Evolutionary conservation across 2,888 invertebrate genomes (phyloP).

Genomic region (Ormia ochracea): DNA sequence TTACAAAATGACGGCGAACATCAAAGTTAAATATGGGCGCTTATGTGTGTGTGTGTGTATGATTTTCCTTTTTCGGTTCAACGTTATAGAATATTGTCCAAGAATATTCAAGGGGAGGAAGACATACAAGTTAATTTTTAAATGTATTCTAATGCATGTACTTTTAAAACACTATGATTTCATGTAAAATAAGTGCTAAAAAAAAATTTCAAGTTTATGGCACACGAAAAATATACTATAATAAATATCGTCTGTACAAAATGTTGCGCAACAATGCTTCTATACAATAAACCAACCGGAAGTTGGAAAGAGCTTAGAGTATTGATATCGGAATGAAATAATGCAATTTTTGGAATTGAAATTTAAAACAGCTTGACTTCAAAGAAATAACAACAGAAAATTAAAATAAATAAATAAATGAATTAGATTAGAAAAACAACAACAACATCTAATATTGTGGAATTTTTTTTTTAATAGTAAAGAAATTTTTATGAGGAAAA

Average conservation of each 20-base stretch:
- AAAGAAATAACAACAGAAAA: too few species aligned
- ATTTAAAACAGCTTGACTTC: too few species aligned
- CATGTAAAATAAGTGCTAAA: not conserved
- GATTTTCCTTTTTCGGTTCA: slow-evolving; percentile 32
- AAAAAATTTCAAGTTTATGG: not conserved
- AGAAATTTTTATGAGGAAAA: too few species aligned
- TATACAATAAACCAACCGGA: not conserved
- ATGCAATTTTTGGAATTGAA: not conserved
- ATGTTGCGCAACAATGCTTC: slow-evolving; percentile 15
- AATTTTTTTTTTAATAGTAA: too few species aligned
- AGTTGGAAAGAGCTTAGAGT: not conserved
- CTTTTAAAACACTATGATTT: slow-evolving; percentile 8
- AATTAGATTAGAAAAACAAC: too few species aligned
- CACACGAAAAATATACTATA: not conserved
- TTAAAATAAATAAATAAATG: not conserved
- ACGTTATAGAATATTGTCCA: slow-evolving; percentile 33
- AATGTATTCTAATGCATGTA: not conserved
- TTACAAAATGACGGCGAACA: slow-evolving; percentile 53
- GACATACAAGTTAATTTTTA: slow-evolving; percentile 21
- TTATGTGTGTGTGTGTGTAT: slow-evolving; percentile 18
- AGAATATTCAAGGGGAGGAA: slow-evolving; percentile 5
- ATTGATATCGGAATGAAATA: not conserved
- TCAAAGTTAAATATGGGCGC: slow-evolving; percentile 51
- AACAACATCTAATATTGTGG: too few species aligned
- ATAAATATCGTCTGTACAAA: not conserved